Evolutionary conservation across 2,797 vertebrate species (phyloP), one percentile per base, ranked within the genome.

Genomic region (Buceros bicornis): DNA sequence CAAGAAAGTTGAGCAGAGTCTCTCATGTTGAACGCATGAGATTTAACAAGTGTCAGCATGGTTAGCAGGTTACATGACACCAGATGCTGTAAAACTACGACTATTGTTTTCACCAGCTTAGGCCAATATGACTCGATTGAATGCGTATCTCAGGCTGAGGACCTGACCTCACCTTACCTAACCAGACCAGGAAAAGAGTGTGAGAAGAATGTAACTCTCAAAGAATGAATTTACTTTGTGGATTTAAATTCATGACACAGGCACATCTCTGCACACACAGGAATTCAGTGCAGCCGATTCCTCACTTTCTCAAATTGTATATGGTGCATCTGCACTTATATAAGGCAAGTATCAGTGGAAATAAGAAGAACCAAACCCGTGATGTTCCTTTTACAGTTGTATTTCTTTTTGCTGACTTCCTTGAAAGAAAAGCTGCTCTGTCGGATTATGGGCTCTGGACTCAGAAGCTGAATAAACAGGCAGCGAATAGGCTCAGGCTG

Each of bases 401-500:
- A 26, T 64, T 84, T 91, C 45, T 89, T 91, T 90, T 74, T 92
- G 40, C 56, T 77, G 72, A 64, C 62, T 86, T 86, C 47, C 42
- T 78, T 85, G 88, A 94, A 95, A 92, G 85, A 51, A 64, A 87
- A 82, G 57, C 0, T 1, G 8, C 15, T 64, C 31, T 54, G 56
- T 33, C 11, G 2, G 37, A 11, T 16, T 19, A 8, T 0, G 2
- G 40, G 73, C 20, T 81, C 3, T 0, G 22, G 67, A 57, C 66
- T 33, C 0, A 29, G 33, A 67, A 45, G 48, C 50, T 76, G 73
- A 11, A 74, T 4, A 87, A 95, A 64, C 1, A 37, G 24, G 15
- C 57, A 8, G 18, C 0, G 8, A 54, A 20, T 0, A 4, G 0
- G 22, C 1, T 3, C 19, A 10, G 4, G 2, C 12, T 31, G 26